These are phyloP conservation scores for Cataglyphis albicans DNA, from an alignment of 2,888 invertebrate genomes.

Conservation along the genomic window DNA sequence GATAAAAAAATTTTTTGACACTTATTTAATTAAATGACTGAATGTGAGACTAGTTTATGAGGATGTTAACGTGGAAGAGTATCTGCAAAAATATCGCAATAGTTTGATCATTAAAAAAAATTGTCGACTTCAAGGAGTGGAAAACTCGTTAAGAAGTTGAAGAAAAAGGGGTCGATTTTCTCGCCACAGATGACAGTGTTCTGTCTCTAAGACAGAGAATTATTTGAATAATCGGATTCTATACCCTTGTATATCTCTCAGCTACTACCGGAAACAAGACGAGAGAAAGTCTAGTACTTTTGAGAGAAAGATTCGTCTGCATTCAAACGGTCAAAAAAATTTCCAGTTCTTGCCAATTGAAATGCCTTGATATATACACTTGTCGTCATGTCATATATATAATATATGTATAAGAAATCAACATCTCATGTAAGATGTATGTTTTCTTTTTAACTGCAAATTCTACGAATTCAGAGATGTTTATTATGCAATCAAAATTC, in stretches of 20 bases:
- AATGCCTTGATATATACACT: background rate
- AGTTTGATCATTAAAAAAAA: slow-evolving; percentile 51
- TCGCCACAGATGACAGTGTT: background rate
- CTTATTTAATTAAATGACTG: slow-evolving; percentile 25
- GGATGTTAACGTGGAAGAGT: slow-evolving; percentile 12
- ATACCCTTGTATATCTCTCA: slow-evolving; percentile 20
- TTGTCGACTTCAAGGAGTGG: slow-evolving; percentile 24
- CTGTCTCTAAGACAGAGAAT: slow-evolving; percentile 46
- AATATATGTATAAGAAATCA: background rate
- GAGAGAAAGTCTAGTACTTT: slow-evolving; percentile 19
- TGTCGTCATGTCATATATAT: background rate
- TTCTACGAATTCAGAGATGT: background rate
- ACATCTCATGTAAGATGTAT: background rate
- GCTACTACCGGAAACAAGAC: slow-evolving; percentile 10
- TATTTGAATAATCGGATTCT: slow-evolving; percentile 56
- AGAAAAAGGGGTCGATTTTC: slow-evolving; percentile 20
- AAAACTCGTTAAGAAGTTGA: slow-evolving; percentile 54
- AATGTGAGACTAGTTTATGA: slow-evolving; percentile 16
- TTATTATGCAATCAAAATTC: background rate
- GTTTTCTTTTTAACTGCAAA: background rate
- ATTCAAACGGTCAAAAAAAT: slow-evolving; percentile 26
- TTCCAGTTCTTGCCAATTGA: slow-evolving; percentile 1
- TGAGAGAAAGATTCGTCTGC: background rate
- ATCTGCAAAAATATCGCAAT: slow-evolving; percentile 46
- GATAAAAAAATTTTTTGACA: background rate